A percentile compares a stretch with the other conserved stretches of the same genome.
These are phyloP conservation scores for Nomada goodeniana DNA, from an alignment of 2,888 invertebrate genomes.

Conservation along the genomic window DNA sequence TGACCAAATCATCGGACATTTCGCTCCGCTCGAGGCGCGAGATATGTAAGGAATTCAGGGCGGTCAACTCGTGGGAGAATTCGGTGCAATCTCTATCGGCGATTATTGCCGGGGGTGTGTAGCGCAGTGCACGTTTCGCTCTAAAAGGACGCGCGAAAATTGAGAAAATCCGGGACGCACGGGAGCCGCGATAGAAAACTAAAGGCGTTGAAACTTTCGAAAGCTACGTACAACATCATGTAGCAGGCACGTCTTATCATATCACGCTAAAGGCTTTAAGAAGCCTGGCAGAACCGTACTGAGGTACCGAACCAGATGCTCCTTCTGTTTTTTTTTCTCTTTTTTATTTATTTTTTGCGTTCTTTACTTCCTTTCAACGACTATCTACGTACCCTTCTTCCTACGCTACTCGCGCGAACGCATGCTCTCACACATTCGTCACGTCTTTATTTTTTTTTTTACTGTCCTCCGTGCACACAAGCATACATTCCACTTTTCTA, in stretches of 20 bases:
- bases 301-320: slow-evolving; percentile 62
- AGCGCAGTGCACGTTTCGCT: slow-evolving; percentile 37
- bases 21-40: neutral
- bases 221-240: slow-evolving; percentile 78
- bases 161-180: slow-evolving; percentile 61
- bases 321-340: slow-evolving; percentile 35
- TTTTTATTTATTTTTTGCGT: slow-evolving; percentile 11
- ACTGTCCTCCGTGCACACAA: slow-evolving; percentile 19
- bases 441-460: slow-evolving; percentile 13
- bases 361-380: slow-evolving; percentile 47
- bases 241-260: slow-evolving; percentile 84
- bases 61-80: neutral
- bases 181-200: slow-evolving; percentile 77
- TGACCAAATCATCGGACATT: neutral
- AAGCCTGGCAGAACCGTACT: slow-evolving; percentile 77
- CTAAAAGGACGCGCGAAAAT: slow-evolving; percentile 64
- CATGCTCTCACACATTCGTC: slow-evolving; percentile 40
- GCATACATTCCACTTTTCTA: slow-evolving; percentile 34
- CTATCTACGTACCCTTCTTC: slow-evolving; percentile 61
- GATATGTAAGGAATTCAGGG: slow-evolving; percentile 29
- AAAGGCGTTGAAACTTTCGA: slow-evolving; percentile 77
- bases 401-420: slow-evolving; percentile 26
- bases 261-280: slow-evolving; percentile 81
- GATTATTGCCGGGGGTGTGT: slow-evolving; percentile 50
- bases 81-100: slow-evolving; percentile 36